phyloP scores from a whole-genome alignment of 2,113 vertebrate genomes.

The Tringa solitaria region DNA sequence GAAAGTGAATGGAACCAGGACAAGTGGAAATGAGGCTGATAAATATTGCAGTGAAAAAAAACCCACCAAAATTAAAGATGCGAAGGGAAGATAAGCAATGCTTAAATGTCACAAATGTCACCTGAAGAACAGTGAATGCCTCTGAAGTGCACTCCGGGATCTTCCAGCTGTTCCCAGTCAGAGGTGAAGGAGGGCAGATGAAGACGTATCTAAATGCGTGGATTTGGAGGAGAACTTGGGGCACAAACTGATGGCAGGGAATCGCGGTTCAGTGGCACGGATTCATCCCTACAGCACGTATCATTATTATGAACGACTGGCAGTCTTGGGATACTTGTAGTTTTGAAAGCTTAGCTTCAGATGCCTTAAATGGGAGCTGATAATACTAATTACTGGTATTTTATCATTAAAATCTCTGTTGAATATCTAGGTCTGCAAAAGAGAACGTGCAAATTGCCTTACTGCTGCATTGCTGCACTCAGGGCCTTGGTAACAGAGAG shows the following conservation, averaged over 20 bases:
- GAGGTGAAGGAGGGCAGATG: background rate
- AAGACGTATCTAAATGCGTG: accelerated
- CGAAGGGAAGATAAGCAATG: background rate
- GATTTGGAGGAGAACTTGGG: background rate
- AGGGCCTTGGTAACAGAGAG: background rate
- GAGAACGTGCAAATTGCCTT: background rate
- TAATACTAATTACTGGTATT: background rate
- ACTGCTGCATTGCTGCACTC: background rate
- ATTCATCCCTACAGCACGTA: background rate
- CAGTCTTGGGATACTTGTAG: background rate
- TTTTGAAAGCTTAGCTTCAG: background rate
- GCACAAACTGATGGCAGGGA: background rate
- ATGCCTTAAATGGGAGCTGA: background rate
- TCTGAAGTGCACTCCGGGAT: background rate
- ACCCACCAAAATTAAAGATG: background rate
- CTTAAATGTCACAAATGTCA: background rate
- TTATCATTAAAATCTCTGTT: background rate
- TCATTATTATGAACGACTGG: background rate
- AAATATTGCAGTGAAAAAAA: background rate
- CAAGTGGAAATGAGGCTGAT: background rate
- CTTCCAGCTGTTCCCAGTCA: background rate
- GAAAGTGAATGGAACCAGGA: background rate
- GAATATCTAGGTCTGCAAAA: background rate
- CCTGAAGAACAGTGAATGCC: background rate
- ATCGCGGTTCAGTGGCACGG: accelerated